Conservation (phyloP, 1,140 invertebrate genomes). For the Diachasmimorpha longicaudata region DNA sequence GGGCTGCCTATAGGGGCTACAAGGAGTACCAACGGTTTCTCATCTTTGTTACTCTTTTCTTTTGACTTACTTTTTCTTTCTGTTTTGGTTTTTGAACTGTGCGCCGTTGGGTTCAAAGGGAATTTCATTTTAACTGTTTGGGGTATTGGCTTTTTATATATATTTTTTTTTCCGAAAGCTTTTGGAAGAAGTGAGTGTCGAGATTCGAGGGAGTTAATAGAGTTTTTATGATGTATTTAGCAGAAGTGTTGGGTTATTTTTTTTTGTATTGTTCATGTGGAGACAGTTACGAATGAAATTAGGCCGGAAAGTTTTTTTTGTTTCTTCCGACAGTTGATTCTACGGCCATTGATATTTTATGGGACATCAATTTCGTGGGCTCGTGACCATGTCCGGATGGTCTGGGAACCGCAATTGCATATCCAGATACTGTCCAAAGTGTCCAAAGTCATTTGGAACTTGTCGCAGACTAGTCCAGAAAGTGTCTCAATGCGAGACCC, state of each 20-base stretch:
- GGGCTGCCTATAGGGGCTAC: background rate
- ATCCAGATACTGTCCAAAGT: background rate
- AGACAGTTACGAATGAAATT: too few species aligned
- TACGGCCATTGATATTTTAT: background rate
- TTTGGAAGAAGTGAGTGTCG: too few species aligned
- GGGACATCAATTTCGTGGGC: background rate
- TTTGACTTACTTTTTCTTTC: background rate
- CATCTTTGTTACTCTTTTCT: background rate
- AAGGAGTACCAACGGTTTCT: background rate
- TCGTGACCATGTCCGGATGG: background rate
- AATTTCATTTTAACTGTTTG: slow-evolving; percentile 2
- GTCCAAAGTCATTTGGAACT: slow-evolving; percentile 2
- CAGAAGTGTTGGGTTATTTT: too few species aligned
- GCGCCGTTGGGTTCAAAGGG: background rate
- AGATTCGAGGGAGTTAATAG: too few species aligned
- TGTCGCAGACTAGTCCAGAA: background rate
- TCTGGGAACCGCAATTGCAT: background rate
- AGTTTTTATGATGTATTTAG: too few species aligned
- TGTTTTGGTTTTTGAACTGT: background rate
- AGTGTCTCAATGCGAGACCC: background rate
- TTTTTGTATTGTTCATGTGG: too few species aligned
- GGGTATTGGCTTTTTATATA: background rate
- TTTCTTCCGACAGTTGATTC: background rate
- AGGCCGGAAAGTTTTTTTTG: too few species aligned
- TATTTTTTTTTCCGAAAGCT: background rate